Conservation (phyloP, 2,888 invertebrate species). For the Antheraea assamensis region DNA sequence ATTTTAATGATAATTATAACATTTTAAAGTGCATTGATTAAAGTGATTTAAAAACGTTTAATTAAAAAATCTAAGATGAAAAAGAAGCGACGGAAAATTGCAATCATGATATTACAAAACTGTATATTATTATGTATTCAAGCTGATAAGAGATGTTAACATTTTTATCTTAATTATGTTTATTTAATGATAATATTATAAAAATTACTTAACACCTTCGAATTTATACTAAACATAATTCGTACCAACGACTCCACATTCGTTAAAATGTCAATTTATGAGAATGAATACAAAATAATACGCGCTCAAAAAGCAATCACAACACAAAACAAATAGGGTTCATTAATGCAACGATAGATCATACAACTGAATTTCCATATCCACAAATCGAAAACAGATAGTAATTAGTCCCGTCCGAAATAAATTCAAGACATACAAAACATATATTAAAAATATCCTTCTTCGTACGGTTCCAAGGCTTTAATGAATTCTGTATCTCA, state of each 20-base stretch:
- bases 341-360: too few relatives aligned
- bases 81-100: neutral
- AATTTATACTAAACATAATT: neutral
- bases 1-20: too few relatives aligned
- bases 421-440: too few relatives aligned
- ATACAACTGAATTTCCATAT: too few relatives aligned
- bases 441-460: too few relatives aligned
- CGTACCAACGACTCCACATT: neutral
- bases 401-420: too few relatives aligned
- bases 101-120: slow-evolving; percentile 4
- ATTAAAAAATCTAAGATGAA: neutral
- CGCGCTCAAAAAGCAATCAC: too few relatives aligned
- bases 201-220: neutral
- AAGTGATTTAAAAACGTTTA: neutral
- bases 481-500: neutral
- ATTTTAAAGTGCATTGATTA: too few relatives aligned
- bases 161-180: slow-evolving; percentile 12
- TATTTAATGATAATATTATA: slow-evolving; percentile 15
- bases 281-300: too few relatives aligned
- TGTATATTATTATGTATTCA: neutral
- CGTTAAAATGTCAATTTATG: neutral
- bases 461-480: too few relatives aligned
- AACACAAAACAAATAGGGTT: too few relatives aligned
- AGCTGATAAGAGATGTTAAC: neutral
- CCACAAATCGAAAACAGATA: too few relatives aligned